Evolutionary conservation across 2,113 vertebrate genomes (phyloP).

Genomic region (Tachuris rubrigastra): DNA sequence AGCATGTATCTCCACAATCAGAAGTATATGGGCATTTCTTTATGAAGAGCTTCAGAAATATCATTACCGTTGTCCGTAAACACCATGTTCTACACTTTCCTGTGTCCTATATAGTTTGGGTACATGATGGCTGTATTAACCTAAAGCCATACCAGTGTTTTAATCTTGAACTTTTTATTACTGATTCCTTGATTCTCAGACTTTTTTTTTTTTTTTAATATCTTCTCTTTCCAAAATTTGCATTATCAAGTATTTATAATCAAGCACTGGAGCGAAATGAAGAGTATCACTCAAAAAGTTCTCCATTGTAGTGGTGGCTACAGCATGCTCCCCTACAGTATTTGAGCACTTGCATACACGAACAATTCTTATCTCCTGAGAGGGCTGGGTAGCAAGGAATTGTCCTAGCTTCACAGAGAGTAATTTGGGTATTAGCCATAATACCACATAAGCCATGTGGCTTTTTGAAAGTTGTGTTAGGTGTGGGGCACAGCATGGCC

Average conservation of each 20-base stretch:
- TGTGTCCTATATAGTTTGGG: background rate
- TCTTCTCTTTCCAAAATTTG: background rate
- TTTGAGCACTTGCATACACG: background rate
- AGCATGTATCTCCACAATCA: background rate
- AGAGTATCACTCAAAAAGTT: background rate
- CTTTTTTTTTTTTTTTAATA: background rate
- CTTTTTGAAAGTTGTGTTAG: background rate
- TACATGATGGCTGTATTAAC: background rate
- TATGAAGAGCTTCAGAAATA: background rate
- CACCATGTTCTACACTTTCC: background rate
- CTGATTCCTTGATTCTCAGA: background rate
- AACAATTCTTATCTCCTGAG: background rate
- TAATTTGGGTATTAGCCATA: background rate
- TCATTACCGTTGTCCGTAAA: background rate
- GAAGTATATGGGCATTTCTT: background rate
- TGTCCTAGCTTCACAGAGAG: background rate
- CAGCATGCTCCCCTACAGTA: rapidly evolving
- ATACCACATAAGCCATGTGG: background rate
- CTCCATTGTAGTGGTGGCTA: background rate
- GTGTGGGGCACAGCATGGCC: background rate
- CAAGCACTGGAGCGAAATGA: background rate
- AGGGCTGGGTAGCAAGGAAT: background rate
- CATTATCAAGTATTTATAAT: background rate
- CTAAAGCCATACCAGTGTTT: background rate
- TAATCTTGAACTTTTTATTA: background rate